Percentiles rank a stretch among this genome's conserved stretches.
phyloP scores from a whole-genome alignment of 2,113 vertebrate species.

The Indri indri region DNA sequence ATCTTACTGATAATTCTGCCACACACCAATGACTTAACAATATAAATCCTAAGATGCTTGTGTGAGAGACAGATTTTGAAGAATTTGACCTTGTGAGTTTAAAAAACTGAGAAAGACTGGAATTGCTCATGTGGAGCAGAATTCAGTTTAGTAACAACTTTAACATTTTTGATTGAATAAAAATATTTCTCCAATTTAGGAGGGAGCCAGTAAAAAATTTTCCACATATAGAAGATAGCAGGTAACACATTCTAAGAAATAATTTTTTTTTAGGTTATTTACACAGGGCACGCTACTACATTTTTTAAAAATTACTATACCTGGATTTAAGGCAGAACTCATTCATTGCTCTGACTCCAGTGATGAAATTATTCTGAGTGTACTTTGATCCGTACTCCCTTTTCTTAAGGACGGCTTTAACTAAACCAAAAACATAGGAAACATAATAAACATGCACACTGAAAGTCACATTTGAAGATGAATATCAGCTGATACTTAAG shows the following conservation, averaged over 20 bases:
- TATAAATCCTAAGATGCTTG: neutral
- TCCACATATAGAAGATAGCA: neutral
- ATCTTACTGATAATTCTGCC: neutral
- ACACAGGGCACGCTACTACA: neutral
- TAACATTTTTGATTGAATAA: constrained; percentile 37
- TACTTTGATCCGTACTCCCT: constrained; percentile 97
- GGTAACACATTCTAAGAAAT: neutral
- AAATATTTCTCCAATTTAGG: constrained; percentile 33
- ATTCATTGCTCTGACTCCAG: constrained; percentile 97
- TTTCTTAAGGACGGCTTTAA: constrained; percentile 98
- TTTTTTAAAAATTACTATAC: constrained; percentile 79
- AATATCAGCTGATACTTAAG: neutral
- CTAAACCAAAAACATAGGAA: constrained; percentile 81
- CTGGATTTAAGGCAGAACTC: constrained; percentile 99
- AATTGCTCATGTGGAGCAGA: neutral
- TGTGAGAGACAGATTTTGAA: neutral
- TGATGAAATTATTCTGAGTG: constrained; percentile 99
- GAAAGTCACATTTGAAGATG: neutral
- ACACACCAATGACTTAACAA: neutral
- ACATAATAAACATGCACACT: neutral
- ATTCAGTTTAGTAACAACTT: constrained; percentile 19
- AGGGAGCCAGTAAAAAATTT: neutral
- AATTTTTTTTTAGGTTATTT: neutral
- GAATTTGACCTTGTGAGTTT: neutral
- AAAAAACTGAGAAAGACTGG: neutral